Evolutionary conservation across 2,113 vertebrate genomes (phyloP), one percentile per base, ranked within the genome.

Genomic region (Cebidichthys violaceus): DNA sequence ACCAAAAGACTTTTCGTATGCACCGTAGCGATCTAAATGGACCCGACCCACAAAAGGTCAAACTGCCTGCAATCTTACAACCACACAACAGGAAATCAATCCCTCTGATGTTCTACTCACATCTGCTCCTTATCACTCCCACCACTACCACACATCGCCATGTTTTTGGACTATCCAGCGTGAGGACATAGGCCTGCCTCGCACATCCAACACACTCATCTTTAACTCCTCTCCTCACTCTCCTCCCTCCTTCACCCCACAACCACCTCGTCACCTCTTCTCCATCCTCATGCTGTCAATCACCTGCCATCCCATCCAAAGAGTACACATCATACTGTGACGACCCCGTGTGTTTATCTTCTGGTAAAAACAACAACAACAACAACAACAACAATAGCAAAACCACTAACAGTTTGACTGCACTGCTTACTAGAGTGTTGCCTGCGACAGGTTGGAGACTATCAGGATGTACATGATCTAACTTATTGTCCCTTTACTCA

Each of bases 271-370:
- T 86, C 82, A 88, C 84, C 39, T 78, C 65, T 61, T 83, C 76
- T 73, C 65, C 90, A 91, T 92, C 89, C 66, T 90, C 91, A 93
- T 68, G 90, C 86, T 37, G 88, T 88, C 87, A 84, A 90, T 92
- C 90, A 90, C 82, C 89, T 77, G 88, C 85, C 93, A 94, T 93
- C 88, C 86, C 90, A 94, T 90, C 90, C 88, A 91, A 93, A 94
- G 93, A 93, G 75, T 93, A 93, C 90, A 94, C 93, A 61, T 91
- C 93, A 89, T 90, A 93, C 93, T 94, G 93, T 91, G 93, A 94
- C 84, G 92, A 94, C 90, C 90, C 93, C 76, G 84, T 91, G 86
- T 94, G 93, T 93, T 93, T 94, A 91, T 86, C 86, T 75, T 81
- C 91, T 67, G 93, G 93, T 94, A 94, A 94, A 89, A 89, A 79